Evolutionary conservation across 2,113 vertebrate genomes (phyloP), one percentile per base, ranked within the genome.

Genomic region (Microcebus ravelobensis): DNA sequence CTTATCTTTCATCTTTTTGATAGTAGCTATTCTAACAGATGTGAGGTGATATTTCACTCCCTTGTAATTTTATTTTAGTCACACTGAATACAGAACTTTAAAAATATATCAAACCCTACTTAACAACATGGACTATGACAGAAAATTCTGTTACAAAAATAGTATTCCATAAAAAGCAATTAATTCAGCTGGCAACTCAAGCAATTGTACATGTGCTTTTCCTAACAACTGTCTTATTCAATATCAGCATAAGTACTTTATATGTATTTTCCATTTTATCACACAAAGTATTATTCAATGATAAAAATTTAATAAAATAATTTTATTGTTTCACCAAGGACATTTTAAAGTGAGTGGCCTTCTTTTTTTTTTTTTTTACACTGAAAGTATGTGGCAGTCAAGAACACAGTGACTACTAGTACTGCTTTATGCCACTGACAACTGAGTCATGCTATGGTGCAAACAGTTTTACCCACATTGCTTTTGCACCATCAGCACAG

Each of bases 41-140:
- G 3, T 63, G 29, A 71, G 0, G 65, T 18, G 61, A 42, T 71
- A 71, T 21, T 27, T 82, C 21, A 45, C n/a, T 81, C 18, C 67
- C 45, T 79, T 68, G 2, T n/a, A 61, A 94, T 91, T 92, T 74
- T 80, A 91, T 85, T 77, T 85, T 90, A 96, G 57, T 55, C 55
- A 88, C 23, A 76, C 2, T 57, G 2, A 93, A 85, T 70, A 88
- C 2, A 5, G 48, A 96, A 45, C 31, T 87, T 93, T 48, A 93
- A 13, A 95, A 96, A 88, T 85, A 87, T 39, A 77, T 48, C 45
- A 87, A 90, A 89, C 3, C 2, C 11, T 63, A 67, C 45, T 91
- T 90, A 93, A 94, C 3, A 59, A 89, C 8, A 90, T 61, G 52
- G 27, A 39, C 7, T 68, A 82, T 5, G 27, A 55, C 5, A 76